A percentile compares a stretch with the other conserved stretches of the same genome.
These are phyloP conservation scores for Lepisosteus osseus DNA, from an alignment of 2,113 vertebrate genomes.

Conservation along the genomic window DNA sequence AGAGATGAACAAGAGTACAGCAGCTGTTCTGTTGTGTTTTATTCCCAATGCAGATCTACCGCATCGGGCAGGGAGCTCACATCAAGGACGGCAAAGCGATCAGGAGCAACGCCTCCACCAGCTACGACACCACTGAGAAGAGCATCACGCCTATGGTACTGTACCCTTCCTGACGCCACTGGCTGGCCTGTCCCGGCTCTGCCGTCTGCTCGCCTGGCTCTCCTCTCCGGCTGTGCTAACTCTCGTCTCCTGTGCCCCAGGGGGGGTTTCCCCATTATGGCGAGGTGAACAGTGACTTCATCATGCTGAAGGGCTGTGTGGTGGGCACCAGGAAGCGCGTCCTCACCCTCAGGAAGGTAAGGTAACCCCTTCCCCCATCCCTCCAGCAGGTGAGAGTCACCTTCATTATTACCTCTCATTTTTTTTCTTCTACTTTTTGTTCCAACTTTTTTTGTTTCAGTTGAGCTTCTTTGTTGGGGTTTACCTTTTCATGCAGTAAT, in stretches of 20 bases:
- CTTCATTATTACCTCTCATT: no score
- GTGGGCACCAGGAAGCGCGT: constrained; percentile 72
- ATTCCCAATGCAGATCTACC: constrained; percentile 60
- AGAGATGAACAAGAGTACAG: no score
- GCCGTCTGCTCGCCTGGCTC: background rate
- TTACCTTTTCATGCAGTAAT: no score
- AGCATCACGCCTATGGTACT: constrained; percentile 70
- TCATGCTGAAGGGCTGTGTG: constrained; percentile 79
- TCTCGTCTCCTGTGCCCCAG: constrained; percentile 36
- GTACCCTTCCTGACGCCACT: constrained; percentile 2
- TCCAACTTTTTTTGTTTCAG: no score
- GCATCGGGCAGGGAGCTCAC: constrained; percentile 60
- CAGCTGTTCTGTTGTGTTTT: no score
- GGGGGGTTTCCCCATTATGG: constrained; percentile 76
- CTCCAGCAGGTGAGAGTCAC: no score
- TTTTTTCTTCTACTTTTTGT: no score
- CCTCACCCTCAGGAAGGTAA: constrained; percentile 76
- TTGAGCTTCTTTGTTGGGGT: no score
- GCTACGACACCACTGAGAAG: constrained; percentile 68
- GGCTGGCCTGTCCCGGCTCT: constrained; percentile 1
- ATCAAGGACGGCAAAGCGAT: constrained; percentile 67
- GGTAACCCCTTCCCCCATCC: no score
- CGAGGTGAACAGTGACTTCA: constrained; percentile 72
- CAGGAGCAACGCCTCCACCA: constrained; percentile 65
- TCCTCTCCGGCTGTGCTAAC: background rate